These are phyloP conservation scores for Adelges cooleyi DNA, from an alignment of 1,140 invertebrate genomes.

Conservation along the genomic window DNA sequence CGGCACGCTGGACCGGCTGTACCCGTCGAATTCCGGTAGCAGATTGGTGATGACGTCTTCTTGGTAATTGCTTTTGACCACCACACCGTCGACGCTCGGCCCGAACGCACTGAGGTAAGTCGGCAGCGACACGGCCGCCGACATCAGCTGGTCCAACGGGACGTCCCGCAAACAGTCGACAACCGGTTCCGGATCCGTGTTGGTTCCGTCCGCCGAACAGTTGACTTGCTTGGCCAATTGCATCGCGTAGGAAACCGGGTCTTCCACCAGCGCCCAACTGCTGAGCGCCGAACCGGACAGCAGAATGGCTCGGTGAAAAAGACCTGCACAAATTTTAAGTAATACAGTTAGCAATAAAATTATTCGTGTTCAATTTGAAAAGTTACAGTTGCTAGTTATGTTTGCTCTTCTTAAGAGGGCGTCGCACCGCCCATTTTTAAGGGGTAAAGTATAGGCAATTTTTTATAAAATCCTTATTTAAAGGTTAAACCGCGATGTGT, in stretches of 20 bases:
- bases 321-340: constrained; percentile 43
- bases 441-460: too few relatives aligned
- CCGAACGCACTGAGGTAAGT: constrained; percentile 75
- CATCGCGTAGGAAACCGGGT: constrained; percentile 73
- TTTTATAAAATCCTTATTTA: too few relatives aligned
- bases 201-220: constrained; percentile 64
- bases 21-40: constrained; percentile 34
- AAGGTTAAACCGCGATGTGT: too few relatives aligned
- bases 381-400: too few relatives aligned
- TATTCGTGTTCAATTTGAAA: too few relatives aligned
- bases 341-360: too few relatives aligned
- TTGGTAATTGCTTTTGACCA: constrained; percentile 66
- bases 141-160: constrained; percentile 62
- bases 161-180: constrained; percentile 69
- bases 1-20: constrained; percentile 26
- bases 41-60: constrained; percentile 49
- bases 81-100: constrained; percentile 73
- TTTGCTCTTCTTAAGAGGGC: too few relatives aligned
- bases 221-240: constrained; percentile 74
- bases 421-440: too few relatives aligned
- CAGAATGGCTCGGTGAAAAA: constrained; percentile 73
- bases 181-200: constrained; percentile 60
- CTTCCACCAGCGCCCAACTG: constrained; percentile 84
- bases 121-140: constrained; percentile 64
- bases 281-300: constrained; percentile 84